A percentile compares a stretch with the other conserved stretches of the same genome.
These are phyloP conservation scores for Plecturocebus donacophilus DNA, from an alignment of 2,113 vertebrate genomes.

Conservation along the genomic window DNA sequence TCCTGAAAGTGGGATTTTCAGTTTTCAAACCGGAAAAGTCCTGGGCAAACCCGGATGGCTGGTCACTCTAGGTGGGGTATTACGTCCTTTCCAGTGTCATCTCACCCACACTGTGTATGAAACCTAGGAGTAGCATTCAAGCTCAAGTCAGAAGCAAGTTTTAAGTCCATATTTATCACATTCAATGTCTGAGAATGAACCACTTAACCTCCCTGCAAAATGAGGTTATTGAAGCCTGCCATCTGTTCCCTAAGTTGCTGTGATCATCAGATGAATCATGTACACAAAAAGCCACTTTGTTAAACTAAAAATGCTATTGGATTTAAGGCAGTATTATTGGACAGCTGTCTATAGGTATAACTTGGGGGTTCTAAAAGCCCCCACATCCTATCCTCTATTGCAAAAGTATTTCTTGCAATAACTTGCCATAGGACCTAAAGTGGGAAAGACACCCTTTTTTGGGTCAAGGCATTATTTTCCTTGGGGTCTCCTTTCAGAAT, in stretches of 20 bases:
- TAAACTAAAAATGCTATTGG: not conserved
- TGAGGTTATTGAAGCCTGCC: not conserved
- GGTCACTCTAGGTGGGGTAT: accelerated
- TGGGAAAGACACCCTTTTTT: not conserved
- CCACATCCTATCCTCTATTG: not conserved
- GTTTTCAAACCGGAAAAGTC: not conserved
- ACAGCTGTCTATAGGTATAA: not conserved
- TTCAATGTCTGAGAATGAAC: not conserved
- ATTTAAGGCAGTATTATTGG: not conserved
- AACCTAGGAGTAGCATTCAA: not conserved
- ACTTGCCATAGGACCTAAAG: not conserved
- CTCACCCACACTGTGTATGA: not conserved
- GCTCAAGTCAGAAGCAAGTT: not conserved
- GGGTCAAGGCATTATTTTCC: not conserved
- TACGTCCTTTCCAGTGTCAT: not conserved
- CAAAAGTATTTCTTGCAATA: not conserved
- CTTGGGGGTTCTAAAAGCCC: not conserved
- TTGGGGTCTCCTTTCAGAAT: not conserved
- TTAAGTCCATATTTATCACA: not conserved
- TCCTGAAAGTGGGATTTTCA: not conserved
- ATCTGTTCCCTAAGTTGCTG: not conserved
- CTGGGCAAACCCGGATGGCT: not conserved
- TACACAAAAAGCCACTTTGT: not conserved
- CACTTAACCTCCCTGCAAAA: not conserved
- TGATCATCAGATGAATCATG: not conserved